Evolutionary conservation across 1,140 invertebrate genomes (phyloP), one percentile per base, ranked within the genome.

Genomic region (Brachionus rubens): DNA sequence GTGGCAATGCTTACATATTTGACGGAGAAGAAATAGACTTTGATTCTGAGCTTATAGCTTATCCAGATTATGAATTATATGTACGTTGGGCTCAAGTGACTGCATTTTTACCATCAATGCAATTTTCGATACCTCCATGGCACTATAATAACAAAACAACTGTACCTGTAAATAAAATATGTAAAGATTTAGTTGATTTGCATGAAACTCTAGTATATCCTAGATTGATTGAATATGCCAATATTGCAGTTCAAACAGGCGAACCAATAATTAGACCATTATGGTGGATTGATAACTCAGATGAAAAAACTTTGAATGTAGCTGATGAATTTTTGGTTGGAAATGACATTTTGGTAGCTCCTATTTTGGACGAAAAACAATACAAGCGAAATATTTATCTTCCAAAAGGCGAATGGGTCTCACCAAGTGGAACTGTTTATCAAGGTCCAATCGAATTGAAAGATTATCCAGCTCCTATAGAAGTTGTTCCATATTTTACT

Each of bases 51-150:
- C 19, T 50, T 12, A 72, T 72, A 10, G 68, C 68, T 47, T 72
- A 72, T 72, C 68, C 68, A 26, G 68, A 72, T 9, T 72, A 72
- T 54, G 91, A 96, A 82, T 84, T 96, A n/a, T 94, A 91, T 79
- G 88, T 96, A 52, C 86, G 94, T 78, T 97, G 93, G 93, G 83
- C 93, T 24, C 91, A 95, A 83, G 89, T 84, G 1, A 93, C 91
- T 78, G 87, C 89, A 0, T 94, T 94, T 79, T 89, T 97, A 87
- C 92, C 93, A 0, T 86, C 88, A 1, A 86, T 96, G 80, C 92
- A 97, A 83, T 93, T 92, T 82, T 94, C 92, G 1, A 90, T 89
- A 77, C 87, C 89, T 0, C 93, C 94, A 0, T 96, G 92, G 93
- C 88, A 91, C 62, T 94, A 89, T 82, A 90, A 92, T 79, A 72